Base-by-base conservation (phyloP, 2,113 vertebrate species). In the Vireo altiloquus region DNA sequence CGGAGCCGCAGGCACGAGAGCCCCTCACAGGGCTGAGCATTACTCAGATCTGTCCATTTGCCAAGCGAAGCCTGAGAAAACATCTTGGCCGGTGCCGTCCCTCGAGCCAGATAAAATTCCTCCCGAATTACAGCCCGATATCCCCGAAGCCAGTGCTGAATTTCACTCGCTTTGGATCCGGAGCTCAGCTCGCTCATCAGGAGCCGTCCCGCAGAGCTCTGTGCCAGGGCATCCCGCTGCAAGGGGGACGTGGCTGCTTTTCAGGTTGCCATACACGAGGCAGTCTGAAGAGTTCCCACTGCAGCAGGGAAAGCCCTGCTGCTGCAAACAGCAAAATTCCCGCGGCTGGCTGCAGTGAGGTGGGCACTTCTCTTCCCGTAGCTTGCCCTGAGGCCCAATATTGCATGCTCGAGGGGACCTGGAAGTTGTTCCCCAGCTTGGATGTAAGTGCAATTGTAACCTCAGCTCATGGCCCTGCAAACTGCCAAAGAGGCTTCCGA, bases 91-190 rank as follows among this genome's bases (percentile, higher is more conserved):
- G 52, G 81, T 50, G 57, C 46, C 7, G 83, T 90, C 77, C 89
- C 57, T 70, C 11, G 37, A 79, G 92, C 39, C 86, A 71, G 94
- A 97, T 94, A 88, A 97, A 95, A 97, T 96, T 95, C 91, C 82
- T 93, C 87, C 65, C 1, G 4, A 89, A 71, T 90, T 88, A 93
- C 82, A 90, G 82, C 44, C 42, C 3, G 24, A 92, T 78, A 91
- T 77, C 46, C 57, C 82, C 28, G 56, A 78, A 81, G 56, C 59
- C 84, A 89, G 88, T 35, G 80, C 85, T 91, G 87, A 92, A 87
- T 95, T 91, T 60, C 87, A 27, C 49, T 92, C 3, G 7, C 75
- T 91, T 44, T 49, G 78, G 59, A 82, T 47, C 23, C 4, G 14
- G 71, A 63, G 75, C 54, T 40, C 40, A 77, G 82, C 52, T 74